These are phyloP conservation scores for Phenganax marumi DNA, from an alignment of 92 coral and sea anemone genomes.

Conservation along the genomic window DNA sequence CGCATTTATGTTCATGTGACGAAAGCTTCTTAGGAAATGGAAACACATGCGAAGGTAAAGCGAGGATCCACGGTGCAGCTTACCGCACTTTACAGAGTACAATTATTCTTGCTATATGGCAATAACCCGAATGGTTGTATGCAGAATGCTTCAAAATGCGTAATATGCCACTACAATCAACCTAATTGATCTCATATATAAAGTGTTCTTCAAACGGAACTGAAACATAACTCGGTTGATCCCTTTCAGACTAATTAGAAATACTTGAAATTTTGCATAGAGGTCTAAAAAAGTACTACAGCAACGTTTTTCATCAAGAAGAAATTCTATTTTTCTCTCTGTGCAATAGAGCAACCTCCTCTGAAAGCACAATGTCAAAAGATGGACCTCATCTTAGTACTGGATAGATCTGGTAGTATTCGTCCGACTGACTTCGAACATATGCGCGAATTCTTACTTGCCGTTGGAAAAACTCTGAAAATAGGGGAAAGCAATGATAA, in stretches of 20 bases:
- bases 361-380: background rate
- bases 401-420: slow-evolving; percentile 23
- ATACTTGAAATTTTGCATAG: background rate
- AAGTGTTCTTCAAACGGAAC: no score
- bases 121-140: no score
- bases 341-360: slow-evolving; percentile 1
- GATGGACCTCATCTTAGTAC: slow-evolving; percentile 19
- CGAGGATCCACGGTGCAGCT: background rate
- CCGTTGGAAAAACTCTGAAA: background rate
- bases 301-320: no score
- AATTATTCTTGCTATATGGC: no score
- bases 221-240: no score
- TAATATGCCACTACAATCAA: no score
- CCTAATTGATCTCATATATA: no score
- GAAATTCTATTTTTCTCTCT: background rate
- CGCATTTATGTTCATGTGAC: background rate
- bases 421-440: background rate
- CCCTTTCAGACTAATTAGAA: background rate
- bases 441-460: slow-evolving; percentile 12
- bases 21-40: slow-evolving; percentile 11
- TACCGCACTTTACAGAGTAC: no score
- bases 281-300: no score
- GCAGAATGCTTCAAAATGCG: no score
- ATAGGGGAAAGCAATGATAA: background rate
- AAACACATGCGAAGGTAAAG: background rate